Conservation (phyloP, 2,113 vertebrate species). For the Coracopsis vasa region DNA sequence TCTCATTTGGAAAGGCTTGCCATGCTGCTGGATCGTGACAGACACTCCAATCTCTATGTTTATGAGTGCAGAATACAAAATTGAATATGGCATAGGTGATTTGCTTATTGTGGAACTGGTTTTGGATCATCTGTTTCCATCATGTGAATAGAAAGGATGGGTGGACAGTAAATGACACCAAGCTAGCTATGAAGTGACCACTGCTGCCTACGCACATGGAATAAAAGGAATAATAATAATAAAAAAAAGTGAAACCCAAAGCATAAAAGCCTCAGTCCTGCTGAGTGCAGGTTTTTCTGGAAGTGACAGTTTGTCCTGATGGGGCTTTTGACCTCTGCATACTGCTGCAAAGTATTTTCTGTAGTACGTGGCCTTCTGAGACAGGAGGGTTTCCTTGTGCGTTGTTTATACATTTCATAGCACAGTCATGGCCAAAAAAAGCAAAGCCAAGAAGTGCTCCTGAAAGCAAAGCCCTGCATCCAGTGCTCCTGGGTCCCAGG, state of each 20-base stretch:
- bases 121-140: neutral
- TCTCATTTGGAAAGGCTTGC: neutral
- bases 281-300: neutral
- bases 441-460: neutral
- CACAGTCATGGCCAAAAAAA: neutral
- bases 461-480: neutral
- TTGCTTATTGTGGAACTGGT: neutral
- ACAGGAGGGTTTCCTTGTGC: neutral
- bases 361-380: neutral
- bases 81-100: neutral
- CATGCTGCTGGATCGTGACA: neutral
- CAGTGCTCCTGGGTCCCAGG: neutral
- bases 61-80: neutral
- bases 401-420: neutral
- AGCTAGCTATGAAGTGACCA: neutral
- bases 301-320: neutral
- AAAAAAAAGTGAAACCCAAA: neutral
- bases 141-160: neutral
- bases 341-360: neutral
- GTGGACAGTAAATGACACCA: neutral
- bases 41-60: neutral
- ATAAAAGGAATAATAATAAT: neutral
- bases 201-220: neutral
- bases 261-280: neutral
- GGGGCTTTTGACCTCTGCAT: neutral